Percentiles rank a stretch among this genome's conserved stretches.
Conservation (phyloP, 1,140 invertebrate genomes). For the Drosophila orena region DNA sequence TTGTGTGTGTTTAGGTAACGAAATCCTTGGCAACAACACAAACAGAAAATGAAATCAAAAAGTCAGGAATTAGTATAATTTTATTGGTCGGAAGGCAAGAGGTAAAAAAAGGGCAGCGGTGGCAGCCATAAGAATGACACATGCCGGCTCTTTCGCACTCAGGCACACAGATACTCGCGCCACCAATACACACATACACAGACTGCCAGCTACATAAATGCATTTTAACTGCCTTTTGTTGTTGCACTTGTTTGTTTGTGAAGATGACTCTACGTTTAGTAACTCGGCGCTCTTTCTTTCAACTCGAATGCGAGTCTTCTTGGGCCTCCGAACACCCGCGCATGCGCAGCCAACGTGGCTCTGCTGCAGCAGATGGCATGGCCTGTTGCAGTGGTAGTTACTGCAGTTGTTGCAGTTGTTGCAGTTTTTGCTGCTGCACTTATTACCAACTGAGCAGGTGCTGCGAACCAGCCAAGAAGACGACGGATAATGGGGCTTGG, state of each 20-base stretch:
- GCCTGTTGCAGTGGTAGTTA: slow-evolving; percentile 9
- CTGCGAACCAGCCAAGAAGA: slow-evolving; percentile 68
- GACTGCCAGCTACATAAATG: slow-evolving; percentile 63
- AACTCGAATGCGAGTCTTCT: background rate
- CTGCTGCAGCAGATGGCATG: slow-evolving; percentile 50
- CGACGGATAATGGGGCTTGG: slow-evolving; percentile 39
- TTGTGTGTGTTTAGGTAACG: slow-evolving; percentile 66
- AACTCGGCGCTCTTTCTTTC: slow-evolving; percentile 6
- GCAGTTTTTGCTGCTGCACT: background rate
- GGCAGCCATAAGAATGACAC: slow-evolving; percentile 72
- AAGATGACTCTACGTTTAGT: slow-evolving; percentile 63
- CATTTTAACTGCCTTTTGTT: slow-evolving; percentile 70
- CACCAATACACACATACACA: slow-evolving; percentile 41
- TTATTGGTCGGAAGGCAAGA: slow-evolving; percentile 78
- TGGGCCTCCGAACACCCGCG: slow-evolving; percentile 58
- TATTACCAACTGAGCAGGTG: slow-evolving; percentile 52
- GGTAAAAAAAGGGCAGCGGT: slow-evolving; percentile 52
- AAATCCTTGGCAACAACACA: slow-evolving; percentile 74
- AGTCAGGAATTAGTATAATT: slow-evolving; percentile 83
- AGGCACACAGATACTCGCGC: slow-evolving; percentile 35
- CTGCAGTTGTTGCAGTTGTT: slow-evolving; percentile 15
- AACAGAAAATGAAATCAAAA: slow-evolving; percentile 80
- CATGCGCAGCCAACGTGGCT: slow-evolving; percentile 70
- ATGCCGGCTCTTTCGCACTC: slow-evolving; percentile 59
- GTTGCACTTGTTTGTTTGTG: slow-evolving; percentile 54